Evolutionary conservation across 1,140 invertebrate genomes (phyloP).

Genomic region (Bombus waltoni): DNA sequence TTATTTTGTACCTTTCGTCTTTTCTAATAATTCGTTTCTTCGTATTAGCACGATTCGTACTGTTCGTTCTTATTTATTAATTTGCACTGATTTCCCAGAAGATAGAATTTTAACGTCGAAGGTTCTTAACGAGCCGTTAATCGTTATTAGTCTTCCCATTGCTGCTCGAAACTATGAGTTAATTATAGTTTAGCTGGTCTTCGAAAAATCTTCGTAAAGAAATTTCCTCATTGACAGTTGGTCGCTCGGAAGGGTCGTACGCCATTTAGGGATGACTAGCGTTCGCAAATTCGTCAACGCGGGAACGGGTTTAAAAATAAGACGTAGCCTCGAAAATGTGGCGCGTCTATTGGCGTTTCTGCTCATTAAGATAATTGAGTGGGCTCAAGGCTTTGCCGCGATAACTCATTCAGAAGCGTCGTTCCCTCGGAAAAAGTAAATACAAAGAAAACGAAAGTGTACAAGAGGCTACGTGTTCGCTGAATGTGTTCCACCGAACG

Average conservation of each 20-base stretch:
- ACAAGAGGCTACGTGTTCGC: slow-evolving; percentile 29
- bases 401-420: slow-evolving; percentile 64
- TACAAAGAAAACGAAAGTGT: slow-evolving; percentile 38
- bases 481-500: slow-evolving; percentile 24
- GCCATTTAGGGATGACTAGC: slow-evolving; percentile 22
- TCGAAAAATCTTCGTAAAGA: neutral
- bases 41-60: too few relatives aligned
- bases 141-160: too few relatives aligned
- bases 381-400: slow-evolving; percentile 44
- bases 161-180: neutral
- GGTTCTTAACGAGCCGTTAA: too few relatives aligned
- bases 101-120: too few relatives aligned
- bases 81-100: too few relatives aligned
- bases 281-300: slow-evolving; percentile 67
- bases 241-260: neutral
- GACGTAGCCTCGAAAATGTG: slow-evolving; percentile 50
- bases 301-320: slow-evolving; percentile 67
- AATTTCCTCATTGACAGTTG: neutral
- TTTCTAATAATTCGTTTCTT: too few relatives aligned
- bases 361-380: slow-evolving; percentile 71
- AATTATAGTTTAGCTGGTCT: neutral
- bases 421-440: slow-evolving; percentile 58
- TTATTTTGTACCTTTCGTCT: too few relatives aligned
- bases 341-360: slow-evolving; percentile 59
- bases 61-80: too few relatives aligned